A percentile compares a stretch with the other conserved stretches of the same genome.
phyloP scores from a whole-genome alignment of 2,797 vertebrate species.

The Dermochelys coriacea region DNA sequence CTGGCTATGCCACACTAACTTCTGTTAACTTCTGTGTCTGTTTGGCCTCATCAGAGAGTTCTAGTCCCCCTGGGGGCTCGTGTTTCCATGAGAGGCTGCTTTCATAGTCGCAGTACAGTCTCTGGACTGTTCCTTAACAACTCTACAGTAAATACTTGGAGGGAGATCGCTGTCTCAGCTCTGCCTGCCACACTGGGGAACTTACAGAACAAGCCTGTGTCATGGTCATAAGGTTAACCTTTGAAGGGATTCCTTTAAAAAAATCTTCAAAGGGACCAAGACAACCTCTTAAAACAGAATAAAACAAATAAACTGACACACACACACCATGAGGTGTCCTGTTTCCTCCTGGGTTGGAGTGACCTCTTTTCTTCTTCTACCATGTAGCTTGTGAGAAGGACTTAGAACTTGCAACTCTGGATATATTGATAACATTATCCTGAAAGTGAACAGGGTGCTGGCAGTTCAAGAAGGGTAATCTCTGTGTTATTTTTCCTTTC shows the following conservation, averaged over 20 bases:
- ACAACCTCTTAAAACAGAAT: background rate
- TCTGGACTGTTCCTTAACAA: background rate
- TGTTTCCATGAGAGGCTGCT: background rate
- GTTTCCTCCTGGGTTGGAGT: too few relatives aligned
- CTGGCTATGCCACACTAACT: background rate
- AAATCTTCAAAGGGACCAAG: background rate
- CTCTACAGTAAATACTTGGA: background rate
- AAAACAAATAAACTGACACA: too few relatives aligned
- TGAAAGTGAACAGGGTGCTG: background rate
- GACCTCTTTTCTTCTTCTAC: background rate
- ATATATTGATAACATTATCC: background rate
- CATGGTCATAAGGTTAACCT: background rate
- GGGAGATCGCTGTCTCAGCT: background rate
- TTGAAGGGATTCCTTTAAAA: background rate
- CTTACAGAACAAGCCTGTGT: background rate
- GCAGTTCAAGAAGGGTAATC: background rate
- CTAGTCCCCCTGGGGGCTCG: background rate
- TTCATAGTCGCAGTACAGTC: background rate
- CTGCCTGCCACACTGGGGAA: background rate
- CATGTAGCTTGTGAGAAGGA: background rate
- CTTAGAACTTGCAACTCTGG: background rate
- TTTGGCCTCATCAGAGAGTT: background rate
- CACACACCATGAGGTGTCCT: too few relatives aligned
- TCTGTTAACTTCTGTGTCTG: background rate
- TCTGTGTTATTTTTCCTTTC: background rate